A percentile compares a stretch with the other conserved stretches of the same genome.
Conservation (phyloP, 2,797 vertebrate species). For the Benthosema pterotum region DNA sequence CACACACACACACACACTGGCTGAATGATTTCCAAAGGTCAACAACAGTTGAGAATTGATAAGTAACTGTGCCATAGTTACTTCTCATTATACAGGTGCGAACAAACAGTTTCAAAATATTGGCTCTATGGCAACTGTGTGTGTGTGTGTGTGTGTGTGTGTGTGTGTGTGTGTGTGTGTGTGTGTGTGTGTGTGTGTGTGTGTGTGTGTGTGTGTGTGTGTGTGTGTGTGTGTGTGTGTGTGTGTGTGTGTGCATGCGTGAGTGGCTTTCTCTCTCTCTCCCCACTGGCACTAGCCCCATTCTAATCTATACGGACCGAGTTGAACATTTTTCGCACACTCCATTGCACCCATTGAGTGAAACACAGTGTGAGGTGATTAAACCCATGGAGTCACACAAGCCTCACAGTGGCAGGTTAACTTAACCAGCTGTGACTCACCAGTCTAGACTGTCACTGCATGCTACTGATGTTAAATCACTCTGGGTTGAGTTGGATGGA, state of each 20-base stretch:
- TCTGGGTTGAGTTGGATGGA: constrained; percentile 22
- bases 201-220: constrained; percentile 21
- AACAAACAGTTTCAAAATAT: constrained; percentile 17
- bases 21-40: constrained; percentile 59
- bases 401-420: constrained; percentile 37
- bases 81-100: constrained; percentile 32
- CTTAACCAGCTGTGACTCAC: constrained; percentile 47
- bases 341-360: constrained; percentile 36
- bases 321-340: constrained; percentile 46
- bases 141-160: neutral
- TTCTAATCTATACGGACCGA: constrained; percentile 9
- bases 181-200: constrained; percentile 15
- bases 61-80: constrained; percentile 19
- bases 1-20: constrained; percentile 12
- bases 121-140: constrained; percentile 1
- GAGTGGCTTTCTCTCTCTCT: neutral
- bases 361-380: constrained; percentile 39
- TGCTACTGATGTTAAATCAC: constrained; percentile 41
- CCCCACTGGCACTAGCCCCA: neutral
- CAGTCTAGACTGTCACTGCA: constrained; percentile 26
- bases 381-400: constrained; percentile 26
- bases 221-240: no score
- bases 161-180: constrained; percentile 7
- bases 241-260: neutral
- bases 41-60: constrained; percentile 27